Percentiles rank a stretch among this genome's conserved stretches.
phyloP scores from a whole-genome alignment of 2,888 invertebrate genomes.

The Ceraclea dissimilis region DNA sequence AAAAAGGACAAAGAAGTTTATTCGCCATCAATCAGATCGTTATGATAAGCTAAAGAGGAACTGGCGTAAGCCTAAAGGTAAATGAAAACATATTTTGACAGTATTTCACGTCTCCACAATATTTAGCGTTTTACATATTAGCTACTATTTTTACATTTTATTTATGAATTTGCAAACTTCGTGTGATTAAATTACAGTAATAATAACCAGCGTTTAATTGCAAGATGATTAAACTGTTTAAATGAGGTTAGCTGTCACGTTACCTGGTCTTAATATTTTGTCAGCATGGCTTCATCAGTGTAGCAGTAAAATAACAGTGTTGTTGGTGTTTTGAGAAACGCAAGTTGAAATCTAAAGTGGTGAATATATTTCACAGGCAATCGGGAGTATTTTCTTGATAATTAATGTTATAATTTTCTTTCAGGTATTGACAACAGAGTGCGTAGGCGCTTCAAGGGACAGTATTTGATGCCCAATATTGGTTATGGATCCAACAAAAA shows the following conservation, averaged over 20 bases:
- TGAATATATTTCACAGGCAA: too few species aligned
- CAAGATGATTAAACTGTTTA: too few species aligned
- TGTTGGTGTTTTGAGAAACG: too few species aligned
- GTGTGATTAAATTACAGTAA: too few species aligned
- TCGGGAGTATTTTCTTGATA: too few species aligned
- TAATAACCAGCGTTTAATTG: too few species aligned
- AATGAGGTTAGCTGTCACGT: too few species aligned
- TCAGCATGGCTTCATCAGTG: too few species aligned
- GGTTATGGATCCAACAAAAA: constrained; percentile 96
- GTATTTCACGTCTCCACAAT: neutral
- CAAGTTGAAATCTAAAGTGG: too few species aligned
- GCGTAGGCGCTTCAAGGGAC: constrained; percentile 97
- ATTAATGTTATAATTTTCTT: neutral
- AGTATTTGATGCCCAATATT: constrained; percentile 97
- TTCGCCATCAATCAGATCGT: constrained; percentile 96
- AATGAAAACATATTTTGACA: neutral
- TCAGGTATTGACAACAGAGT: constrained; percentile 98
- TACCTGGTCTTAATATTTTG: too few species aligned
- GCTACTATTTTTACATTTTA: neutral
- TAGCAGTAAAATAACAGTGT: too few species aligned
- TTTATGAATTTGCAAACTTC: too few species aligned
- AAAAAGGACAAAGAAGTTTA: constrained; percentile 97
- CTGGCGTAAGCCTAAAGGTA: constrained; percentile 98
- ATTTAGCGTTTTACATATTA: neutral
- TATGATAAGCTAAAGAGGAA: constrained; percentile 93